These are phyloP conservation scores for Tenthredo amoena DNA, from an alignment of 2,888 invertebrate species.

Conservation along the genomic window DNA sequence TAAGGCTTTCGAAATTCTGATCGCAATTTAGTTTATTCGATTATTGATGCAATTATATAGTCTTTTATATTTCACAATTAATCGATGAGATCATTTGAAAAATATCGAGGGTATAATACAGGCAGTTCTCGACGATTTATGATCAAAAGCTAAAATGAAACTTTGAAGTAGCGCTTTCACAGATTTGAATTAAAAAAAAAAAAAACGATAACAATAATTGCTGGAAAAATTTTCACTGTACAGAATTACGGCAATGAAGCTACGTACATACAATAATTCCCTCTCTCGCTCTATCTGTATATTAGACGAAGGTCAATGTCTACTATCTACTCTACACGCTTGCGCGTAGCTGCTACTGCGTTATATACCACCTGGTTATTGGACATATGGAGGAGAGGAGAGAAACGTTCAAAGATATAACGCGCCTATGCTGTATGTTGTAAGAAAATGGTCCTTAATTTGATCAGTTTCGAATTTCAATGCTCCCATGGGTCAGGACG, in stretches of 20 bases:
- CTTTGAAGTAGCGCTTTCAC: too few relatives aligned
- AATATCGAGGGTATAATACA: too few relatives aligned
- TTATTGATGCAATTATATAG: not conserved
- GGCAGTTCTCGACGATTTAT: too few relatives aligned
- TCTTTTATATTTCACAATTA: not conserved
- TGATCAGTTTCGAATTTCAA: too few relatives aligned
- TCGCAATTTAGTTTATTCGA: not conserved
- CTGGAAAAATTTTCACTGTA: not conserved
- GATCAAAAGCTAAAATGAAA: too few relatives aligned
- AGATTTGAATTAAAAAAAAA: too few relatives aligned
- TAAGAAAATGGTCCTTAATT: too few relatives aligned
- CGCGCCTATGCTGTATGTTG: too few relatives aligned
- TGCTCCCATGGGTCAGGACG: too few relatives aligned
- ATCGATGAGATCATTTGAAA: too few relatives aligned
- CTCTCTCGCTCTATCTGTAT: not conserved
- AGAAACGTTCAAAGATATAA: not conserved
- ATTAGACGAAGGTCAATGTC: slow-evolving; percentile 19
- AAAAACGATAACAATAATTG: too few relatives aligned
- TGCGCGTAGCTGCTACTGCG: not conserved
- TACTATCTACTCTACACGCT: not conserved
- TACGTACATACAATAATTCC: not conserved
- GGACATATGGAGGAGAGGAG: not conserved
- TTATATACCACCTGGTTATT: not conserved
- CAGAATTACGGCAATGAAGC: not conserved
- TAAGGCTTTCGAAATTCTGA: not conserved